Evolutionary conservation across 2,888 invertebrate genomes (phyloP), one percentile per base, ranked within the genome.

Genomic region (Brenthis ino): DNA sequence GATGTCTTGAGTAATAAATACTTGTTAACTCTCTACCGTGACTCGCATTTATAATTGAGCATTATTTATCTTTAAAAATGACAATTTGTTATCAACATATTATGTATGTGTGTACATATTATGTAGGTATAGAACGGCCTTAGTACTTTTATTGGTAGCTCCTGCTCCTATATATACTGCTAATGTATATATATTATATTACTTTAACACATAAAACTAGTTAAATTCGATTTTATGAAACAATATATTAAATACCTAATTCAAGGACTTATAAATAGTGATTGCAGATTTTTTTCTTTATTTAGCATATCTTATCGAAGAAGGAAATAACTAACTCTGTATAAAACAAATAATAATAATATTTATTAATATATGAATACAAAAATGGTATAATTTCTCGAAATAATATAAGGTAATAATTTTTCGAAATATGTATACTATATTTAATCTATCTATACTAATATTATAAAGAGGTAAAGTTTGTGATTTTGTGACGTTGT

Each of bases 31-130:
- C 11, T 16, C 33, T 47, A 53, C 16, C 54, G 33, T 58, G 60
- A 24, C 66, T 60, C 48, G 60, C 54, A 66, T 60, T 33, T n/a
- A 43, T 58, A 66, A 58, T 65, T 47, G 54, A 48, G 47, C 47
- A 60, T 66, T 28, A 28, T 54, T 16, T 47, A 43, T 60, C 53
- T 50, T 24, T 60, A 54, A 60, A 60, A 60, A 4, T 28, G 47
- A 60, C 24, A 65, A 51, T 43, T 33, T 33, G 28, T 65, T 65
- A 65, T 65, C 57, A 50, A 28, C 28, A 47, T 16, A 16, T 16
- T 16, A 16, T 16, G 16, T 16, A 16, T 16, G 16, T 16, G 16
- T 13, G n/a, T 53, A 53, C 58, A 14, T 28, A 28, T 13, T 28
- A 50, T 8, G 8, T 37, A 8, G 8, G 60, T 60, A 60, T 58